These are phyloP conservation scores for Aplocera efformata DNA, from an alignment of 2,888 invertebrate species.

Conservation along the genomic window DNA sequence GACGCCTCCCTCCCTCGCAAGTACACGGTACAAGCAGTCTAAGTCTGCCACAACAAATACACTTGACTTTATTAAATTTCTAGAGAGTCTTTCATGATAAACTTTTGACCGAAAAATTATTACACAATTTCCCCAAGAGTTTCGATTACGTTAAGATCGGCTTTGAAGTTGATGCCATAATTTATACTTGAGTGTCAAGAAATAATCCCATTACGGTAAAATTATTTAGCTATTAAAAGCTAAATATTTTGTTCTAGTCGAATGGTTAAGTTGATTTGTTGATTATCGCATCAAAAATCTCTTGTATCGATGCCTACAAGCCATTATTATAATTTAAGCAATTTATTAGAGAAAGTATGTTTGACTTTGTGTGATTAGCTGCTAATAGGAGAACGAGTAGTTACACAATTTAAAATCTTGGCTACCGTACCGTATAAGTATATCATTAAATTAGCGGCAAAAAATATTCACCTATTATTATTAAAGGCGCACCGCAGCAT, in stretches of 20 bases:
- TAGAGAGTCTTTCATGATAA: constrained; percentile 26
- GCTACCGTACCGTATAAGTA: constrained; percentile 19
- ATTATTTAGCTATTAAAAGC: constrained; percentile 43
- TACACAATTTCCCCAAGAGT: not conserved
- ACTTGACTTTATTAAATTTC: constrained; percentile 55
- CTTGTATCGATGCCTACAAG: constrained; percentile 7
- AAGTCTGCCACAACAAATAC: constrained; percentile 60
- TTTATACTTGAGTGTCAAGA: constrained; percentile 11
- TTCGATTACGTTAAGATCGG: not conserved
- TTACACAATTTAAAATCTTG: constrained; percentile 12
- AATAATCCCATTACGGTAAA: constrained; percentile 27
- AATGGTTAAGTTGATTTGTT: constrained; percentile 11
- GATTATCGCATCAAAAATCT: constrained; percentile 12
- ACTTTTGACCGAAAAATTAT: constrained; percentile 2
- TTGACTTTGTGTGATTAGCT: no score
- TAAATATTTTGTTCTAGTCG: no score
- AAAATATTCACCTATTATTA: constrained; percentile 30
- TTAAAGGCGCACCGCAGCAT: constrained; percentile 40
- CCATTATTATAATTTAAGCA: not conserved
- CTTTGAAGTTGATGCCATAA: constrained; percentile 8
- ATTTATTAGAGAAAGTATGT: no score
- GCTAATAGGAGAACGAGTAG: not conserved
- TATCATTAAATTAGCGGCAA: constrained; percentile 15
- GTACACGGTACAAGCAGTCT: constrained; percentile 44
- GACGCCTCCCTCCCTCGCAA: constrained; percentile 55